Percentiles rank a stretch among this genome's conserved stretches.
phyloP scores from a whole-genome alignment of 2,797 vertebrate genomes.

The Fringilla coelebs region DNA sequence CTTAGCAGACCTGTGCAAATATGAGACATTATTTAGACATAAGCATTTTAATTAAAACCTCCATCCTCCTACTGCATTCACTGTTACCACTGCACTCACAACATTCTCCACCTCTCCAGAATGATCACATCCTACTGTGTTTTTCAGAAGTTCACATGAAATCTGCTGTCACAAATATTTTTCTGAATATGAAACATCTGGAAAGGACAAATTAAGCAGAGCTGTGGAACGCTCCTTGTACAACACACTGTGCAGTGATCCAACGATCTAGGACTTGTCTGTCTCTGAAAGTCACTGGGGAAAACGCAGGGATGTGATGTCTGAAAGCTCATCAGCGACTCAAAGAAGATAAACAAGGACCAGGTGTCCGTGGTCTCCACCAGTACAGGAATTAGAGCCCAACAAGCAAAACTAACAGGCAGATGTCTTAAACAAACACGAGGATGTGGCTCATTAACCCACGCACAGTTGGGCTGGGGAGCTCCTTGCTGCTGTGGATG shows the following conservation, averaged over 20 bases:
- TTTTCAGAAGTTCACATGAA: neutral
- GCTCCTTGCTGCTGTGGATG: neutral
- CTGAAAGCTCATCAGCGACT: neutral
- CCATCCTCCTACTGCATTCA: neutral
- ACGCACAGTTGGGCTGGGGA: neutral
- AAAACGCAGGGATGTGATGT: neutral
- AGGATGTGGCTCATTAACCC: slow-evolving; percentile 31
- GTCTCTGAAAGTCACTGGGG: neutral
- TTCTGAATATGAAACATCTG: neutral
- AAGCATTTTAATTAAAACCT: neutral
- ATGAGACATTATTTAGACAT: neutral
- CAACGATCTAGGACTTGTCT: neutral
- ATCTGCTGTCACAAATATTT: neutral
- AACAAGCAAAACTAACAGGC: slow-evolving; percentile 36
- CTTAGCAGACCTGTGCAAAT: neutral
- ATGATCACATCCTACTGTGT: neutral
- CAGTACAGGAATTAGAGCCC: slow-evolving; percentile 20
- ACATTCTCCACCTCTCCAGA: neutral
- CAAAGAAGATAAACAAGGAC: slow-evolving; percentile 36
- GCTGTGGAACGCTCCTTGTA: neutral
- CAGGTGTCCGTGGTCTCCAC: neutral
- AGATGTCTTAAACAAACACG: slow-evolving; percentile 28
- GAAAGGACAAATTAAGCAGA: neutral
- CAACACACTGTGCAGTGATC: neutral
- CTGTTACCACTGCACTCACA: neutral